Evolutionary conservation across 2,888 invertebrate genomes (phyloP), one percentile per base, ranked within the genome.

Genomic region (Eurytoma californica): DNA sequence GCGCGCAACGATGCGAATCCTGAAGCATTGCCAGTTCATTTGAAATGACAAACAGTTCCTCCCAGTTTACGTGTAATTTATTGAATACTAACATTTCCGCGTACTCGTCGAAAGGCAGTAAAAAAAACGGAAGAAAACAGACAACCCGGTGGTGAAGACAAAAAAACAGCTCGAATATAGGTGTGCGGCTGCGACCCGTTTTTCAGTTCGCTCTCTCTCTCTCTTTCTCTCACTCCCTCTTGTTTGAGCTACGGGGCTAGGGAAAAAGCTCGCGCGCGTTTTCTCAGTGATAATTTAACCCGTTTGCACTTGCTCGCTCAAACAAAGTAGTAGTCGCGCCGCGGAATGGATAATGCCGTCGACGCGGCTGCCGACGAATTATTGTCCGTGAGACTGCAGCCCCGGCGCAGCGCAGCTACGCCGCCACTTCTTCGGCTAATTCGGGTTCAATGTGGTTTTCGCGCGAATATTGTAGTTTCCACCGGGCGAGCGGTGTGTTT

Each of bases 241-340:
- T 72, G 65, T 65, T 72, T 24, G 63, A 16, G 7, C 9, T 5
- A 72, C 20, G 63, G 53, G 24, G 47, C 13, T 24, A 49, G 65
- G 24, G 65, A 63, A 49, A 60, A 53, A 60, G 83, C 82, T 55
- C 72, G 39, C 60, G 28, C 63, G 58, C 84, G 84, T 85, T 86
- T 85, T 84, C 85, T 82, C 83, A 84, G 84, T 83, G 83, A 86
- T 84, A 86, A 86, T 86, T 85, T 84, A 85, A 86, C 84, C 82
- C 76, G 80, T 28, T 60, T 47, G 66, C 69, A 72, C 61, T 4
- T 16, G 49, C 61, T 53, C 49, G 63, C 53, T 63, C 63, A 51
- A 77, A 69, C 75, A 75, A 70, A 63, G 69, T 65, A 70, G 57
- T 39, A 55, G 60, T 12, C 13, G 55, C n/a, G 67, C 39, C 63